Evolutionary conservation across 2,797 vertebrate genomes (phyloP), one percentile per base, ranked within the genome.

Genomic region (Sarcophilus harrisii): DNA sequence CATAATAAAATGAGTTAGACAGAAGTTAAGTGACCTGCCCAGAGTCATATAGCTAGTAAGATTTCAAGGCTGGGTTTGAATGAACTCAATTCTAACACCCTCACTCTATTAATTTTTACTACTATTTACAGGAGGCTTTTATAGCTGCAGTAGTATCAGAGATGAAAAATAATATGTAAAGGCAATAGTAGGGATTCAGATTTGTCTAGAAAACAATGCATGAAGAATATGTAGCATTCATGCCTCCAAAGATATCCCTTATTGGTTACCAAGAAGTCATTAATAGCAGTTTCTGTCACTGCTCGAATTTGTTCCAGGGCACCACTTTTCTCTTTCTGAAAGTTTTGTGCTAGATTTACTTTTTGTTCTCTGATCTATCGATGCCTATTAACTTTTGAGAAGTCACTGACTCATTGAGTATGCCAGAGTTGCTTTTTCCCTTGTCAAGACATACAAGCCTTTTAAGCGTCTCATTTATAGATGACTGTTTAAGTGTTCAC

Each of bases 381-480:
- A 81, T 93, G 9, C 30, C 52, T 90, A 16, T 49, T 92, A 57
- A 66, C 54, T 81, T 94, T 91, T 93, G 57, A 96, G 96, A 92
- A 57, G 45, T 91, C 5, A 54, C 2, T 52, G 30, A n/a, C 58
- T 57, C 55, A 62, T 95, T 91, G 66, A 24, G 10, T n/a, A 60
- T 90, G 4, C 32, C 92, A 57, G 93, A 24, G n/a, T 29, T 8
- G 18, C 90, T 38, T 60, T 13, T 10, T 94, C 8, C 57, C 28
- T 16, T 21, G 21, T 96, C 24, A 58, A 93, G 18, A 1, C 66
- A 87, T 94, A 91, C 13, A 30, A 54, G 1, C 38, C 28, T 30
- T 60, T 5, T n/a, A 73, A 95, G 32, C 58, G 29, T 92, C 18
- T 91, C 94, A 57, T 91, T 91, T 92, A 89, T 29, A 96, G 94